Conservation (phyloP, 2,113 vertebrate genomes). For the Setophaga kirtlandii region DNA sequence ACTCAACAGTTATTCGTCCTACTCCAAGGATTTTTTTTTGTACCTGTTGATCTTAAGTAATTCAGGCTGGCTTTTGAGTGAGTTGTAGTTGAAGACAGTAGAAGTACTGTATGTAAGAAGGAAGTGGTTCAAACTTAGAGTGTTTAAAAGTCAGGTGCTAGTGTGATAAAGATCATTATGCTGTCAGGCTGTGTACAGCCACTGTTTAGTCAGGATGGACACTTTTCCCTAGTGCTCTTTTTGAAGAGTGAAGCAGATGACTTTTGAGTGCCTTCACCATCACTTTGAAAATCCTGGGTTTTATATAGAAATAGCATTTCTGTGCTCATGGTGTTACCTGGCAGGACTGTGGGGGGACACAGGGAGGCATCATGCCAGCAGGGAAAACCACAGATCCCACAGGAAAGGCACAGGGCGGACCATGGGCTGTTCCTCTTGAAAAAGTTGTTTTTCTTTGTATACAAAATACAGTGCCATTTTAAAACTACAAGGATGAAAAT, state of each 20-base stretch:
- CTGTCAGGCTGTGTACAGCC: not conserved
- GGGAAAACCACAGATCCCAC: not conserved
- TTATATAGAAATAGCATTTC: not conserved
- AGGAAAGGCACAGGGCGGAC: too few relatives aligned
- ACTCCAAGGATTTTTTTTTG: not conserved
- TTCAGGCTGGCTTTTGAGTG: not conserved
- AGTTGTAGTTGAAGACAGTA: not conserved
- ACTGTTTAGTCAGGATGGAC: not conserved
- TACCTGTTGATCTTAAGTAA: not conserved
- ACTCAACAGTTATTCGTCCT: not conserved
- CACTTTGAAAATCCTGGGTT: not conserved
- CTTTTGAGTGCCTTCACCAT: not conserved
- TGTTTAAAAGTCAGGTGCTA: not conserved
- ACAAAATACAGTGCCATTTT: not conserved
- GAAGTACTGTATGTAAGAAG: not conserved
- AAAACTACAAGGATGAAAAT: not conserved
- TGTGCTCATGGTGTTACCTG: not conserved
- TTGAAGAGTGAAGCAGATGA: not conserved
- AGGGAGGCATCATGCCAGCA: not conserved
- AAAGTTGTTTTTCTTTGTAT: not conserved
- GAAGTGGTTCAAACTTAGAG: not conserved
- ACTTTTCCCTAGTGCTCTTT: not conserved
- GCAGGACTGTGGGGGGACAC: not conserved
- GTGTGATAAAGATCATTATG: not conserved
- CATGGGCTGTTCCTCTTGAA: not conserved